These are phyloP conservation scores for Psittacula cyanocephala DNA, from an alignment of 2,113 vertebrate species.

Conservation along the genomic window DNA sequence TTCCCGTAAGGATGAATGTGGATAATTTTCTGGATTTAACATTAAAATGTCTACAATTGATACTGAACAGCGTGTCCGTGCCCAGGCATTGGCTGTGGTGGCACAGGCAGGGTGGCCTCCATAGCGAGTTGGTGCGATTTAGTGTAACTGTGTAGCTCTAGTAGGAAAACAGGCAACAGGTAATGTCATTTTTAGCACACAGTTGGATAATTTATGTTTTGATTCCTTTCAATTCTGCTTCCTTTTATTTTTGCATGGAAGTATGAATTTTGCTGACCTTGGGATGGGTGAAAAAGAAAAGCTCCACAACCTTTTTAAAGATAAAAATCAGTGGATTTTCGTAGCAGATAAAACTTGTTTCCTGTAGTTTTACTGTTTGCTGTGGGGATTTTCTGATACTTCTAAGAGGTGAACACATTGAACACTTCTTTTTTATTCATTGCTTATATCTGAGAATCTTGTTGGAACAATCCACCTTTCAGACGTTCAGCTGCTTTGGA, in stretches of 20 bases:
- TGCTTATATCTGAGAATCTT: background rate
- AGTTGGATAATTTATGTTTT: background rate
- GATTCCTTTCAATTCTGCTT: background rate
- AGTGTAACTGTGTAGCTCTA: background rate
- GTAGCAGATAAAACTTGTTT: background rate
- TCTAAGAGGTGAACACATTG: background rate
- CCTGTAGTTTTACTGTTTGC: background rate
- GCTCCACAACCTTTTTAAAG: background rate
- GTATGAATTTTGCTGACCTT: background rate
- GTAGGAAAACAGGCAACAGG: background rate
- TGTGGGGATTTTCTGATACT: background rate
- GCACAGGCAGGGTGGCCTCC: no score
- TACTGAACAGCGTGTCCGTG: rapidly evolving
- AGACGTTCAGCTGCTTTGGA: background rate
- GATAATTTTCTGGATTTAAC: background rate
- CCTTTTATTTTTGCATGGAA: background rate
- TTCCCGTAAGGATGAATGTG: rapidly evolving
- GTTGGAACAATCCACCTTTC: background rate
- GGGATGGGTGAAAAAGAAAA: background rate
- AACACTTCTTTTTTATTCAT: background rate
- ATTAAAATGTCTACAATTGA: background rate
- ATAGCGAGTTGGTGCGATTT: background rate
- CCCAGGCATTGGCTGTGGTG: rapidly evolving
- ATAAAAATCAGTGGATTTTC: background rate
- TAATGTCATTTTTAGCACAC: background rate